Evolutionary conservation across 1,140 invertebrate genomes (phyloP).

Genomic region (Drosophila quadrilineata): DNA sequence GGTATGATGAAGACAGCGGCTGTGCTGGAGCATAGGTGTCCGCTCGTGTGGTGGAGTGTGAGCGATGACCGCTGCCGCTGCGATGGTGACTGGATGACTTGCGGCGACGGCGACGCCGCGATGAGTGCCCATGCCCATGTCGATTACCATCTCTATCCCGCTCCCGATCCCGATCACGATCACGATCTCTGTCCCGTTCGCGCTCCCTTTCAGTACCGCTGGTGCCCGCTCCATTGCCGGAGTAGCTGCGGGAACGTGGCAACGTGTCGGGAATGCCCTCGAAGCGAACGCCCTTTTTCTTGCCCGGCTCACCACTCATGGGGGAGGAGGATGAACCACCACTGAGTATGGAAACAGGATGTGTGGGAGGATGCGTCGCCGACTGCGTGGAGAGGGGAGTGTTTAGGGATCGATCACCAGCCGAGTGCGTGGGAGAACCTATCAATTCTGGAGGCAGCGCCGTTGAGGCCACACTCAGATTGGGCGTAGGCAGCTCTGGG

Average conservation of each 20-base stretch:
- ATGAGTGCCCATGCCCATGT: constrained; percentile 36
- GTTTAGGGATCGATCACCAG: constrained; percentile 59
- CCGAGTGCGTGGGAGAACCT: constrained; percentile 71
- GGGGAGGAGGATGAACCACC: constrained; percentile 74
- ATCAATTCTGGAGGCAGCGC: constrained; percentile 72
- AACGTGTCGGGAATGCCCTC: constrained; percentile 74
- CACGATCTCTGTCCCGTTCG: constrained; percentile 25
- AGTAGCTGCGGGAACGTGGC: constrained; percentile 75
- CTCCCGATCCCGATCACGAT: constrained; percentile 16
- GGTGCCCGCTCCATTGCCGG: constrained; percentile 74
- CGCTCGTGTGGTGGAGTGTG: constrained; percentile 73
- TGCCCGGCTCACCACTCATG: constrained; percentile 68
- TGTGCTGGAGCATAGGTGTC: constrained; percentile 73
- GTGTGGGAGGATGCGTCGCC: constrained; percentile 45
- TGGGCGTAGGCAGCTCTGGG: constrained; percentile 74
- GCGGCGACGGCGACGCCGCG: constrained; percentile 61
- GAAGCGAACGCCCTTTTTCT: constrained; percentile 80
- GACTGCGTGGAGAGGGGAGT: constrained; percentile 66
- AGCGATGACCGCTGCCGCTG: constrained; percentile 67
- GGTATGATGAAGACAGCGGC: constrained; percentile 72
- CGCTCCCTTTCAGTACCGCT: constrained; percentile 35
- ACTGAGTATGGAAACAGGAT: constrained; percentile 73
- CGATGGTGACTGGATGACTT: constrained; percentile 65
- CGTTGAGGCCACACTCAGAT: constrained; percentile 75
- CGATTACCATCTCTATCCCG: constrained; percentile 39